These are phyloP conservation scores for Tetramorium simillimum DNA, from an alignment of 1,140 invertebrate species.

Conservation along the genomic window DNA sequence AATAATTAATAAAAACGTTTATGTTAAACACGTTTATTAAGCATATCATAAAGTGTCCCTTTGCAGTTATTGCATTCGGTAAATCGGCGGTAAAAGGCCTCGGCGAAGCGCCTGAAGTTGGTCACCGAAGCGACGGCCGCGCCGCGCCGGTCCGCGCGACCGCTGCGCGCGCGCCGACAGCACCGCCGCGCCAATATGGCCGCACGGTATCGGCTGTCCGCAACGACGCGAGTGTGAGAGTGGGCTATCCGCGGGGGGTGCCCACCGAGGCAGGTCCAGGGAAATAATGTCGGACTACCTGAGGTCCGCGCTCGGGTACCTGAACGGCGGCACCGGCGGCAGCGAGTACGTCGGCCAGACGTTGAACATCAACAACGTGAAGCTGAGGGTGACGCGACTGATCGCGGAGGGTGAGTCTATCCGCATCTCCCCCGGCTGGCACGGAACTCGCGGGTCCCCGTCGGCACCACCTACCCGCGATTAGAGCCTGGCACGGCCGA, in stretches of 20 bases:
- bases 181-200: slow-evolving; percentile 82
- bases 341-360: slow-evolving; percentile 97
- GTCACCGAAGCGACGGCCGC: not conserved
- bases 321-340: slow-evolving; percentile 78
- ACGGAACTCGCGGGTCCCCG: not conserved
- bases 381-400: slow-evolving; percentile 94
- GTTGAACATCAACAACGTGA: slow-evolving; percentile 95
- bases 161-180: slow-evolving; percentile 43
- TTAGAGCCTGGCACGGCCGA: not conserved
- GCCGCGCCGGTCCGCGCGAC: slow-evolving; percentile 9
- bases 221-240: slow-evolving; percentile 75
- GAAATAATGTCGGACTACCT: slow-evolving; percentile 84
- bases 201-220: slow-evolving; percentile 79
- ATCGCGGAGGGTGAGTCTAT: slow-evolving; percentile 95
- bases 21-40: not conserved
- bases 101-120: slow-evolving; percentile 2
- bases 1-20: not conserved
- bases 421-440: slow-evolving; percentile 13
- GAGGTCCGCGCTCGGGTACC: slow-evolving; percentile 82
- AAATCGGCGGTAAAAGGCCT: not conserved
- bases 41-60: too few relatives aligned
- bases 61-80: not conserved
- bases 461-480: slow-evolving; percentile 23
- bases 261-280: slow-evolving; percentile 65
- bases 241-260: slow-evolving; percentile 53